Evolutionary conservation across 2,797 vertebrate genomes (phyloP).

Genomic region (Crax fasciolata): DNA sequence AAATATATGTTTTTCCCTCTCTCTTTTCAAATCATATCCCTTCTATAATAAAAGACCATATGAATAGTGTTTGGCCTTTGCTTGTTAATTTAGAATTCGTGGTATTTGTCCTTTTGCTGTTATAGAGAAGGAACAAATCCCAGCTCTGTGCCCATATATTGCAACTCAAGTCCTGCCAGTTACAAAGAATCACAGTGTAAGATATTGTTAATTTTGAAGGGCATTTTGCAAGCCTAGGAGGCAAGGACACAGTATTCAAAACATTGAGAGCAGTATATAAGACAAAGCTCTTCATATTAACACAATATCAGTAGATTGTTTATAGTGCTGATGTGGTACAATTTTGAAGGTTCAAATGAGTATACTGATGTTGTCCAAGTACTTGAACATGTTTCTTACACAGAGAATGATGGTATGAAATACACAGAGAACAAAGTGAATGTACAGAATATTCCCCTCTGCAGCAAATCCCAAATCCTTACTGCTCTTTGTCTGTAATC

Average conservation of each 20-base stretch:
- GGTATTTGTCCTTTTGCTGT: neutral
- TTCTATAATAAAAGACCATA: neutral
- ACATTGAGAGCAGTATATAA: neutral
- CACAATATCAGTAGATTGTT: neutral
- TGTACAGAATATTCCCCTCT: neutral
- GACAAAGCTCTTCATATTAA: neutral
- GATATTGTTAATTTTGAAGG: neutral
- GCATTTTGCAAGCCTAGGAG: neutral
- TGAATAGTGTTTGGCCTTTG: neutral
- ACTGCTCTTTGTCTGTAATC: neutral
- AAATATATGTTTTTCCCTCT: neutral
- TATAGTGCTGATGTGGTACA: neutral
- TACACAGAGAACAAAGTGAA: neutral
- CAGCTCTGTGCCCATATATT: neutral
- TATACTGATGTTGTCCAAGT: neutral
- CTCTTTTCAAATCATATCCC: neutral
- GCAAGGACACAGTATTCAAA: accelerated
- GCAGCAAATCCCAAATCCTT: neutral
- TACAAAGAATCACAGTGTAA: neutral
- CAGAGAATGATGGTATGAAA: neutral
- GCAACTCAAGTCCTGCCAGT: neutral
- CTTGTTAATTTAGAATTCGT: neutral
- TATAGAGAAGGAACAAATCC: neutral
- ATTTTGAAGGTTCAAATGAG: neutral
- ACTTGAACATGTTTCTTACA: neutral